phyloP scores from a whole-genome alignment of 2,797 vertebrate species.

The Sphenopsis melanotis region DNA sequence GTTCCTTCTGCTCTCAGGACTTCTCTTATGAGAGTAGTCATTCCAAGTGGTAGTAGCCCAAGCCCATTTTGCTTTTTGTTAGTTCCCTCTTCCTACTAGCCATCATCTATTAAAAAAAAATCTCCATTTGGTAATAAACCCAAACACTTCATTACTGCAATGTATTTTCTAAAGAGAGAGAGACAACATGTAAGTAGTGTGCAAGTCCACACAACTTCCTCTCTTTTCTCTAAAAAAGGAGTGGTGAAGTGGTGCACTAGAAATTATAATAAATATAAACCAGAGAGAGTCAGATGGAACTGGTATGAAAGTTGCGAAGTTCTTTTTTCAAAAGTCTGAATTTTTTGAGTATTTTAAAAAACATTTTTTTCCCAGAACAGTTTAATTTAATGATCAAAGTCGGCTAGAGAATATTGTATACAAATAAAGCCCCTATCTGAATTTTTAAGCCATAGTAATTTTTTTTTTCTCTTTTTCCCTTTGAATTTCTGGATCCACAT shows the following conservation, averaged over 20 bases:
- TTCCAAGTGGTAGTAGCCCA: neutral
- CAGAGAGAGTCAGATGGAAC: neutral
- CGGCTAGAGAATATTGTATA: neutral
- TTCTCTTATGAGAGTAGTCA: neutral
- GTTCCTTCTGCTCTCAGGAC: neutral
- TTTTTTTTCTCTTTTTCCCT: neutral
- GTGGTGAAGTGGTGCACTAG: neutral
- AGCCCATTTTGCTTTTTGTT: neutral
- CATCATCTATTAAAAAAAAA: neutral
- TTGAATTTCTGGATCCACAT: neutral
- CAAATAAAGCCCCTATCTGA: neutral
- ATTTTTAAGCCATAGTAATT: neutral
- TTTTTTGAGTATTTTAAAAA: neutral
- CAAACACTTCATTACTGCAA: neutral
- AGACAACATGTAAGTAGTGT: neutral
- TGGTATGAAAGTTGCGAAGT: neutral
- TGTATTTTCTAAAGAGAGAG: neutral
- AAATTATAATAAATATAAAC: neutral
- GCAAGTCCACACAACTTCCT: neutral
- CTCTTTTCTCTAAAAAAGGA: neutral
- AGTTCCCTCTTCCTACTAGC: neutral
- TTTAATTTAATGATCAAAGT: neutral
- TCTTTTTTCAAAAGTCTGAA: neutral
- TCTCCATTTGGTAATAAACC: neutral
- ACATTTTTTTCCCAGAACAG: accelerated